Evolutionary conservation across 53 echinoderm and acorn worm species (phyloP), one percentile per base, ranked within the genome.

Genomic region (Mesocentrotus franciscanus): DNA sequence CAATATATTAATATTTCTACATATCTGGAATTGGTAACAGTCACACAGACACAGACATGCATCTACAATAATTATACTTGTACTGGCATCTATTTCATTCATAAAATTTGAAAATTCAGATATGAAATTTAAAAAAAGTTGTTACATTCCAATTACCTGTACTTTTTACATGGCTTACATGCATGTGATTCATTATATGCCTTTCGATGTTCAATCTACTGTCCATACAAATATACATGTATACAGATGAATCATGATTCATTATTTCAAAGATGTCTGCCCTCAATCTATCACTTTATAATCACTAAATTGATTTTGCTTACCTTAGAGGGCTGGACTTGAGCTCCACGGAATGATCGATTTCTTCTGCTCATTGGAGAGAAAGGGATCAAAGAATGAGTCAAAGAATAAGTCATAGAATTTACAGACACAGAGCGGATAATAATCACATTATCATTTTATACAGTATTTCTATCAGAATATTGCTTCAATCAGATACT

Each of bases 331-430:
- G 96, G 98, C 85, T 97, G 93, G 10, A 93, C 93, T 78, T 97
- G 96, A 34, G 97, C 97, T 27, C 98, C 98, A 92, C 98, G 76
- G 97, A 97, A 97, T 34, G 98, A 97, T 94, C 97, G 94, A 89
- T 97, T 97, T 91, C 96, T 97, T 95, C 98, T 97, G 95, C 57
- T 87, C 92, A 93, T 62, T 60, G 39, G 26, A 34, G 22, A 39
- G 39, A 92, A 60, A 92, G 24, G 0, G 58, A 90, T 90, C 18
- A 58, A 60, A 60, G 13, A 90, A 59, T 90, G 90, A 90, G 30
- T 90, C 18, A 58, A 60, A 60, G 13, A 90, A 59, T 90, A 60
- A 90, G 30, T 60, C 58, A 60, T 20, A 16, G 15, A 59, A 12
- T 60, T 32, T n/a, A 27, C 8, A 60, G 15, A 59, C 60, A 58